phyloP scores from a whole-genome alignment of 2,888 invertebrate species.

The Chymomyza amoena region DNA sequence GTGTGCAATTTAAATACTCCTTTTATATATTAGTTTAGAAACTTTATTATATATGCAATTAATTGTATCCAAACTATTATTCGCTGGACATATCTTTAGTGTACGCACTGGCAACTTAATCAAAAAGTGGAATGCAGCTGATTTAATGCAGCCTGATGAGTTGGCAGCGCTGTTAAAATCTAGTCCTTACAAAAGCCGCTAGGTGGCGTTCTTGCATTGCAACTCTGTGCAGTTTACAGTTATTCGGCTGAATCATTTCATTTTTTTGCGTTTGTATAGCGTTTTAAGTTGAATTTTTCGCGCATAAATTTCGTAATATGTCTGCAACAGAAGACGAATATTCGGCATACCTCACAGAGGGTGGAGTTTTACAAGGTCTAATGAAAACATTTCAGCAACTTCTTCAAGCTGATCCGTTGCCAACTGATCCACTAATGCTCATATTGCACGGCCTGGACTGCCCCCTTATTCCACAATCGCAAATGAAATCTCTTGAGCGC shows the following conservation, averaged over 20 bases:
- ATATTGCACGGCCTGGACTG: slow-evolving; percentile 46
- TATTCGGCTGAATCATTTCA: slow-evolving; percentile 21
- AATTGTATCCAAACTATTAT: not conserved
- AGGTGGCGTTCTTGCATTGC: slow-evolving; percentile 12
- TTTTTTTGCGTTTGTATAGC: slow-evolving; percentile 14
- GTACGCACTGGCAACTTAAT: not conserved
- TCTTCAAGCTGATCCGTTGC: slow-evolving; percentile 31
- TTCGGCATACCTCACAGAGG: slow-evolving; percentile 34
- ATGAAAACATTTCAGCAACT: slow-evolving; percentile 40
- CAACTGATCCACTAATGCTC: slow-evolving; percentile 45
- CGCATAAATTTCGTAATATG: slow-evolving; percentile 28
- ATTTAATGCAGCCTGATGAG: not conserved
- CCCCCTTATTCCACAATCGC: slow-evolving; percentile 52
- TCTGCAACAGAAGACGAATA: slow-evolving; percentile 31
- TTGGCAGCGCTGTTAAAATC: not conserved
- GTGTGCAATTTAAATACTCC: not conserved
- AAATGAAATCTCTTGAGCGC: slow-evolving; percentile 56
- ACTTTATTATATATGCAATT: not conserved
- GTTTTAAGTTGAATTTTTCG: not conserved
- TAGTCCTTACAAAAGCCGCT: slow-evolving; percentile 6
- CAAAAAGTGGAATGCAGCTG: not conserved
- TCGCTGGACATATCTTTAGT: not conserved
- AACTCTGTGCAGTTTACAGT: slow-evolving; percentile 29
- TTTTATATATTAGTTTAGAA: not conserved
- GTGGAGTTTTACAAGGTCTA: slow-evolving; percentile 39